Conservation (phyloP, 2,797 vertebrate genomes). For the Paedocypris micromegethes region DNA sequence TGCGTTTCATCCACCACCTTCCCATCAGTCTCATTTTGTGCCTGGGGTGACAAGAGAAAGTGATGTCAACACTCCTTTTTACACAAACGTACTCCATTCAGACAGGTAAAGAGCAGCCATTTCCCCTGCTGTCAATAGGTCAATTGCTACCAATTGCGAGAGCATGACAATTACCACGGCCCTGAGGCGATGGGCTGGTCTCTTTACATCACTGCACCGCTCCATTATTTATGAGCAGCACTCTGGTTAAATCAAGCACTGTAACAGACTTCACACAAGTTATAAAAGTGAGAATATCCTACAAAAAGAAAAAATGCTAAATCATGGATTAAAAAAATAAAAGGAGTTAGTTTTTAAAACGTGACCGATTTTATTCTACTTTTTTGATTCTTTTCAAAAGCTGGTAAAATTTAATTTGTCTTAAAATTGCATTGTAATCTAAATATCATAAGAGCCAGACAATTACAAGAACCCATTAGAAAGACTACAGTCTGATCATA, state of each 20-base stretch:
- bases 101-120: constrained; percentile 49
- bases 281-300: too few species aligned
- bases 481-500: too few species aligned
- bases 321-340: too few species aligned
- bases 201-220: constrained; percentile 22
- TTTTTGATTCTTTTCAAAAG: too few species aligned
- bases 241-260: background rate
- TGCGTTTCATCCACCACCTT: background rate
- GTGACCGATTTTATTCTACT: too few species aligned
- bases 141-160: constrained; percentile 55
- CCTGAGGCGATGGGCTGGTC: constrained; percentile 30
- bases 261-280: background rate
- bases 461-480: background rate
- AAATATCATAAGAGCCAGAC: background rate
- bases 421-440: background rate
- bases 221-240: background rate
- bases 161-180: constrained; percentile 51
- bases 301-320: background rate
- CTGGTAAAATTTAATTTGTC: background rate
- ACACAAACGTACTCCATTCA: constrained; percentile 39
- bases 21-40: constrained; percentile 24
- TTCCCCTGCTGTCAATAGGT: constrained; percentile 57
- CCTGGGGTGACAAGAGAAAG: constrained; percentile 42
- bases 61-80: constrained; percentile 38
- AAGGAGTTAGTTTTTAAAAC: too few species aligned